phyloP scores from a whole-genome alignment of 2,113 vertebrate species.

The Andinoacara biseriatus region DNA sequence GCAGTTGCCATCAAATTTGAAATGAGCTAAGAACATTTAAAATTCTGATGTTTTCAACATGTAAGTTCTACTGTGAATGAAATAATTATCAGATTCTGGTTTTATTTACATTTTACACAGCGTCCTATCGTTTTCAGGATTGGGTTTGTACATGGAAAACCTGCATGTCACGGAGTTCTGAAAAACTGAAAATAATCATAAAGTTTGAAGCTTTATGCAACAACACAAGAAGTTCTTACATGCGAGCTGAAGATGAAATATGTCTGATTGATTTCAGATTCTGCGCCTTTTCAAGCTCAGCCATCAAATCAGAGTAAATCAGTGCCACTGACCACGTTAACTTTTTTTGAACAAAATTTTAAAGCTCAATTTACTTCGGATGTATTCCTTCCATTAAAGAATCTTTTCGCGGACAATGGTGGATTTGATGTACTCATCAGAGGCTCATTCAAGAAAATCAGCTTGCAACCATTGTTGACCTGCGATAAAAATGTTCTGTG shows the following conservation, averaged over 20 bases:
- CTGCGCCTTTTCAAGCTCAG: no score
- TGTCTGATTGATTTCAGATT: no score
- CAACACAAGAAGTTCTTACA: no score
- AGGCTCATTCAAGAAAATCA: not conserved
- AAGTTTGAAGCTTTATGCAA: not conserved
- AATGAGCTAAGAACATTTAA: not conserved
- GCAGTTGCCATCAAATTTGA: not conserved
- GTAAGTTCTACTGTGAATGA: rapidly evolving
- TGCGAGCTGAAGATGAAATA: no score
- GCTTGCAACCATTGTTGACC: not conserved
- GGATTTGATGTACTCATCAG: not conserved
- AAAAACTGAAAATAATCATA: not conserved
- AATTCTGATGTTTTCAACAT: not conserved
- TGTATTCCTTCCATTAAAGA: not conserved
- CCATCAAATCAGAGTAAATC: no score
- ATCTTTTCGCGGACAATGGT: not conserved
- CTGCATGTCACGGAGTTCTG: no score
- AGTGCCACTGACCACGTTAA: no score
- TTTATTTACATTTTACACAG: not conserved
- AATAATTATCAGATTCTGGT: not conserved
- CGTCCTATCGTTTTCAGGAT: not conserved
- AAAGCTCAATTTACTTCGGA: not conserved
- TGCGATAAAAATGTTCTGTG: not conserved
- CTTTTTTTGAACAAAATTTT: not conserved
- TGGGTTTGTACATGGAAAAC: no score